phyloP scores from a whole-genome alignment of 2,113 vertebrate genomes.

The Varanus salvator region DNA sequence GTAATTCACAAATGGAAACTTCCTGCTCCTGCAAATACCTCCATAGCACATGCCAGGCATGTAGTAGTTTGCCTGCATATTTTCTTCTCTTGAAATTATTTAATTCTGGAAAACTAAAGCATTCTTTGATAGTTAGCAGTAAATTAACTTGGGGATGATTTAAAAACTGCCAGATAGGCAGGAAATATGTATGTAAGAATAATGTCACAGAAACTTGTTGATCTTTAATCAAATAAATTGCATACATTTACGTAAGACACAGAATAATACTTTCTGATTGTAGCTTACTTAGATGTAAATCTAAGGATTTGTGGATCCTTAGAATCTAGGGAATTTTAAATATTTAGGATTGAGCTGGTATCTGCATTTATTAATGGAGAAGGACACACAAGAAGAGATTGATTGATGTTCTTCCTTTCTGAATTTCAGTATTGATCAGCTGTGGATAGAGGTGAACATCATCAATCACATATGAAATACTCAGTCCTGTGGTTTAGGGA shows the following conservation, averaged over 20 bases:
- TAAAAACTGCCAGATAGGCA: neutral
- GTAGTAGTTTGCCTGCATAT: neutral
- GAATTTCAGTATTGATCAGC: neutral
- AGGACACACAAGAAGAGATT: neutral
- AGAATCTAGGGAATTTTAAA: neutral
- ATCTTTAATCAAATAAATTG: neutral
- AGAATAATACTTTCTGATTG: neutral
- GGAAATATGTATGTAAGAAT: neutral
- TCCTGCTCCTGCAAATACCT: constrained; percentile 23
- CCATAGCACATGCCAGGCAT: neutral
- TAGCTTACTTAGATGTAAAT: neutral
- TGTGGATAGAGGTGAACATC: neutral
- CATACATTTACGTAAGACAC: neutral
- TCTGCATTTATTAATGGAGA: neutral
- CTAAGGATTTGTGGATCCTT: too few relatives aligned
- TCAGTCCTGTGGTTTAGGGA: neutral
- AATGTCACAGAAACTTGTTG: neutral
- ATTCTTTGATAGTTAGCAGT: neutral
- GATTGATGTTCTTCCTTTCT: neutral
- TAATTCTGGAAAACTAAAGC: neutral
- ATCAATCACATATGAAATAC: neutral
- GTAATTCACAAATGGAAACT: neutral
- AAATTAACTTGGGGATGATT: neutral
- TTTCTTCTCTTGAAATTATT: neutral
- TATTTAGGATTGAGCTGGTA: neutral